Base-by-base conservation (phyloP, 2,888 invertebrate genomes). In the Drosophila pseudotakahashii region DNA sequence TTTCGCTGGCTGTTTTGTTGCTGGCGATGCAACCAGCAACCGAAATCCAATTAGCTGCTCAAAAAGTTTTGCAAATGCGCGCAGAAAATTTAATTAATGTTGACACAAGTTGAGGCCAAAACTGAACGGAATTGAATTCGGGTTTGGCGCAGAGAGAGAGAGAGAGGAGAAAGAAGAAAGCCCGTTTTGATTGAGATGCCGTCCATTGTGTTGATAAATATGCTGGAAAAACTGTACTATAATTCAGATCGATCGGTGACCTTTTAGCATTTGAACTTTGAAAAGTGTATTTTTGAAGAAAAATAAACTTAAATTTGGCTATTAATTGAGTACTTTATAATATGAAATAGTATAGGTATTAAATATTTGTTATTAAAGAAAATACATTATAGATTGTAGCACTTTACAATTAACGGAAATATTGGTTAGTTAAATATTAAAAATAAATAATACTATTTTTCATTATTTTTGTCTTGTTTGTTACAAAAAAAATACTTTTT, bases 41-140 rank as follows among this genome's bases (percentile, higher is more conserved):
- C 79, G 62, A 88, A 88, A 88, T 88, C 89, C 88, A 89, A 89
- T 89, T 89, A 89, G 88, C 86, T 79, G 86, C 78, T 88, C 77
- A 82, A 80, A 68, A 82, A 88, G 73, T 79, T 89, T 81, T 59
- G 74, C 76, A 75, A 88, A 88, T 84, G 75, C 73, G 80, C 80
- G 80, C 82, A 54, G 70, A 68, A 79, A 82, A 88, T 82, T 88
- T 88, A 82, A 82, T 82, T 82, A 88, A 85, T 82, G 88, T 82
- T 88, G 82, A 88, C 82, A 82, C 80, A 82, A 85, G 72, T 66
- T 79, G 53, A 54, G 61, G 60, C 64, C 55, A 51, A 55, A 63
- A 61, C 37, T 51, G 68, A 77, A 73, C 77, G 74, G 54, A 79
- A 85, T 77, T 79, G 41, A 79, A 79, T 73, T 54, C 32, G 23